Conservation (phyloP, 2,113 vertebrate genomes). For the Eudyptes chrysolophus region DNA sequence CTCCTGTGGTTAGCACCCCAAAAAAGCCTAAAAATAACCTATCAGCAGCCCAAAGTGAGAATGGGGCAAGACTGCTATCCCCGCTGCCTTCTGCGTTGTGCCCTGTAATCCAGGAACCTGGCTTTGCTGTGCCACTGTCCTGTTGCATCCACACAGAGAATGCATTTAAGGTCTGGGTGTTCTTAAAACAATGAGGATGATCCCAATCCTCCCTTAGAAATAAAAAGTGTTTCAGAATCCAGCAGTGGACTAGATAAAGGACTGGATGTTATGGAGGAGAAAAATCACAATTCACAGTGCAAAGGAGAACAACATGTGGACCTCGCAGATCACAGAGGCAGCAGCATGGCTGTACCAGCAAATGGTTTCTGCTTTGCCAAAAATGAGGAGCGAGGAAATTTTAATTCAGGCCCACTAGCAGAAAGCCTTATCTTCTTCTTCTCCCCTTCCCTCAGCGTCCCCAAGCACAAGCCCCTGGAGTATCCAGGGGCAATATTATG, state of each 20-base stretch:
- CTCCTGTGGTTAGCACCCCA: neutral
- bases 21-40: neutral
- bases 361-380: neutral
- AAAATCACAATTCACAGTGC: neutral
- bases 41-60: neutral
- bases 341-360: neutral
- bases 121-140: neutral
- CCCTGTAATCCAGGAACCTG: accelerated
- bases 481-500: constrained; percentile 63
- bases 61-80: neutral
- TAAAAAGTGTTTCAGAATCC: neutral
- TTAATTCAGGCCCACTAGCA: neutral
- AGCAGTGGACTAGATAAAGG: neutral
- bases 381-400: neutral
- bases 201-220: neutral
- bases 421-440: neutral
- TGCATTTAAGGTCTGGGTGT: neutral
- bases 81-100: accelerated
- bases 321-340: neutral
- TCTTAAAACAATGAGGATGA: neutral
- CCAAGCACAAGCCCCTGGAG: constrained; percentile 45
- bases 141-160: neutral
- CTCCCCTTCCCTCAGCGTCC: neutral
- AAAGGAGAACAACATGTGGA: accelerated
- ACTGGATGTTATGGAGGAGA: neutral